A percentile compares a stretch with the other conserved stretches of the same genome.
Evolutionary conservation across 2,888 invertebrate species (phyloP).

Genomic region (Apodemia mormo): DNA sequence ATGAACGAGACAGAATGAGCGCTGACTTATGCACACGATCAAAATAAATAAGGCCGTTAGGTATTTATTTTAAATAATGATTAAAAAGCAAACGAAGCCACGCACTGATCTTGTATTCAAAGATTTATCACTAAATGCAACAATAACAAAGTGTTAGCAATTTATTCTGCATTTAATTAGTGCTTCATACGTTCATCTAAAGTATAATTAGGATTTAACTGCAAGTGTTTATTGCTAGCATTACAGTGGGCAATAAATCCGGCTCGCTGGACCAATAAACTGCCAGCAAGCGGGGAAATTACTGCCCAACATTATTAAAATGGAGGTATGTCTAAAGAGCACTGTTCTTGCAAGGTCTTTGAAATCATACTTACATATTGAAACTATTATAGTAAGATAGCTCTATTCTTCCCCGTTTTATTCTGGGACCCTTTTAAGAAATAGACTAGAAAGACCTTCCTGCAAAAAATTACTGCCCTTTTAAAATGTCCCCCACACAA

Average conservation of each 20-base stretch:
- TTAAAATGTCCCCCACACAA: too few species aligned
- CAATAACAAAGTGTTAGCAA: neutral
- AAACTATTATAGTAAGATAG: too few species aligned
- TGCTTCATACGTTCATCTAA: conserved; percentile 5
- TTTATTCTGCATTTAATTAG: conserved; percentile 2
- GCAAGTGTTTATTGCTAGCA: conserved; percentile 9
- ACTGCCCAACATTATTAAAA: neutral
- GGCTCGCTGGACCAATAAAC: conserved; percentile 1
- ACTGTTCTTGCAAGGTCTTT: neutral
- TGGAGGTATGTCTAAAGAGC: neutral
- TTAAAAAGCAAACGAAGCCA: neutral
- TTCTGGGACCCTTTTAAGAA: too few species aligned
- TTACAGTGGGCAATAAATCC: conserved; percentile 2
- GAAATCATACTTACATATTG: too few species aligned
- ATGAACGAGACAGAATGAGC: too few species aligned
- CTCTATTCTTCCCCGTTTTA: too few species aligned
- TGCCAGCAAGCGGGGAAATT: neutral
- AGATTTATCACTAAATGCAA: neutral
- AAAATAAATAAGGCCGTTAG: too few species aligned
- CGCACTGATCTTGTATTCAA: neutral
- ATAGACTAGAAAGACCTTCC: too few species aligned
- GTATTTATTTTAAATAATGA: too few species aligned
- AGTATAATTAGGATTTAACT: conserved; percentile 14
- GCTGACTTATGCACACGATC: too few species aligned
- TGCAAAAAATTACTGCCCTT: too few species aligned